Percentiles rank a stretch among this genome's conserved stretches.
Conservation (phyloP, 2,888 invertebrate genomes). For the Platycheirus albimanus region DNA sequence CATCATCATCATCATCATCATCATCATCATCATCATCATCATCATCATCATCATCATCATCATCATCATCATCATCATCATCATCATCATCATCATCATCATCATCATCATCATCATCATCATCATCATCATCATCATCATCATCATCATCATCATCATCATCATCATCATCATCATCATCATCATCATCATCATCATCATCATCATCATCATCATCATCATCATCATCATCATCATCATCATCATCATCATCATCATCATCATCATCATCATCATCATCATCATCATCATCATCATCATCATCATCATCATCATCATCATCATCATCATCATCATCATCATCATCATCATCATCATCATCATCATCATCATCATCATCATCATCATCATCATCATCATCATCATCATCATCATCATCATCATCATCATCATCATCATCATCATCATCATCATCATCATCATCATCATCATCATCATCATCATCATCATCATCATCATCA, state of each 20-base stretch:
- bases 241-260: slow-evolving; percentile 26
- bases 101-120: slow-evolving; percentile 26
- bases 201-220: slow-evolving; percentile 26
- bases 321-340: slow-evolving; percentile 26
- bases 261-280: slow-evolving; percentile 26
- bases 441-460: slow-evolving; percentile 22
- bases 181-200: slow-evolving; percentile 26
- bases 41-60: slow-evolving; percentile 26
- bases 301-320: slow-evolving; percentile 26
- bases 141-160: slow-evolving; percentile 26
- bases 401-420: slow-evolving; percentile 21
- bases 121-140: slow-evolving; percentile 26
- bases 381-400: slow-evolving; percentile 13
- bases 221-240: slow-evolving; percentile 26
- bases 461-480: slow-evolving; percentile 26
- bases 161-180: slow-evolving; percentile 26
- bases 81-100: slow-evolving; percentile 23
- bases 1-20: slow-evolving; percentile 26
- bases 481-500: slow-evolving; percentile 26
- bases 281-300: slow-evolving; percentile 26
- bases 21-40: slow-evolving; percentile 26
- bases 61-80: slow-evolving; percentile 26
- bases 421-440: slow-evolving; percentile 26
- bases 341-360: slow-evolving; percentile 26
- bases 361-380: slow-evolving; percentile 19